Conservation (phyloP, 64 coral and sea anemone genomes). For the Orbicella faveolata region DNA sequence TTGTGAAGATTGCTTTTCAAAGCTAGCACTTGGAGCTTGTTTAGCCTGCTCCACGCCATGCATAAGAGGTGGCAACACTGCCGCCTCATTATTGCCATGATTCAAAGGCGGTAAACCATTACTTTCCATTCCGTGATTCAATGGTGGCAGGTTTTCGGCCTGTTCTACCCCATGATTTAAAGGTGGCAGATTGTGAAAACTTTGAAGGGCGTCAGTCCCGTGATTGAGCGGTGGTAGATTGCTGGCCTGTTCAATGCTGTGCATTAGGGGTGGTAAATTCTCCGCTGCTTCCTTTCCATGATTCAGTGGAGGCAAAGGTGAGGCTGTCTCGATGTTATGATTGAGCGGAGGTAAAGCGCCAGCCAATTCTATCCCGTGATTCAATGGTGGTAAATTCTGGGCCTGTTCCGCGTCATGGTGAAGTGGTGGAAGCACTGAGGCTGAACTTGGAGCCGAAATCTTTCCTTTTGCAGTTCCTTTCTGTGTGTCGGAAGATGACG, state of each 20-base stretch:
- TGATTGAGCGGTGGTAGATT: slow-evolving; percentile 62
- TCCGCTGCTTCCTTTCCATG: slow-evolving; percentile 2
- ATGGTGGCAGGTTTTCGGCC: slow-evolving; percentile 44
- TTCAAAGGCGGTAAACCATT: slow-evolving; percentile 28
- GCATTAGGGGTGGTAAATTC: slow-evolving; percentile 48
- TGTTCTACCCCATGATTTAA: slow-evolving; percentile 48
- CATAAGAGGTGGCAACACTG: slow-evolving; percentile 24
- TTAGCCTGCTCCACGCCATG: slow-evolving; percentile 20
- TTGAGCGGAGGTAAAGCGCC: slow-evolving; percentile 48
- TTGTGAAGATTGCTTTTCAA: slow-evolving; percentile 29
- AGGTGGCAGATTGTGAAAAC: slow-evolving; percentile 27
- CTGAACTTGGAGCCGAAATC: slow-evolving; percentile 1
- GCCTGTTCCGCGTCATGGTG: slow-evolving; percentile 22
- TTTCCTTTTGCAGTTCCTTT: slow-evolving; percentile 21
- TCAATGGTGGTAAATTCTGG: slow-evolving; percentile 69
- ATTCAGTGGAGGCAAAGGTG: slow-evolving; percentile 14
- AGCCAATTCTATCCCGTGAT: slow-evolving; percentile 49
- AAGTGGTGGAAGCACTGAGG: slow-evolving; percentile 13
- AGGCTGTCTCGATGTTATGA: slow-evolving; percentile 24
- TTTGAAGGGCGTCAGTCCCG: slow-evolving; percentile 37
- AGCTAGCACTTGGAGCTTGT: slow-evolving; percentile 2
- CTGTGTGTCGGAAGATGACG: not conserved
- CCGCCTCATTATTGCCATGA: slow-evolving; percentile 33
- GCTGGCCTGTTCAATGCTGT: slow-evolving; percentile 42
- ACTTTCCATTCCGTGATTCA: slow-evolving; percentile 33